phyloP scores from a whole-genome alignment of 2,113 vertebrate species.

The Micronycteris hirsuta region DNA sequence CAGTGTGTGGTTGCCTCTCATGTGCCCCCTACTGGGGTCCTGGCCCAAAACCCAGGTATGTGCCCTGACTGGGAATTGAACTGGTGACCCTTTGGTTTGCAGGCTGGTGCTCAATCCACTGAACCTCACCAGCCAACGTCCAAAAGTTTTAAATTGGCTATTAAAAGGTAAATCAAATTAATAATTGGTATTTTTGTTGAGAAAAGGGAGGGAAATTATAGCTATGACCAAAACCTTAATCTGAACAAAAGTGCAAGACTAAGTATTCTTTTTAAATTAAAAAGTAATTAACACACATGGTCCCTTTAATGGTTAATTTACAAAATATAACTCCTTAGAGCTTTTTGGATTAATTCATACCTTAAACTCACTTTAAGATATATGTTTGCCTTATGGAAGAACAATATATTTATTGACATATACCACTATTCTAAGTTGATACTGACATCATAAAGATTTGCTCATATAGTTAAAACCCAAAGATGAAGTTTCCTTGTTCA shows the following conservation, averaged over 20 bases:
- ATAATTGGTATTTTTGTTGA: neutral
- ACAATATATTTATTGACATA: neutral
- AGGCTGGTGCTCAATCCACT: too few species aligned
- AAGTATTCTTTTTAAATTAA: constrained; percentile 5
- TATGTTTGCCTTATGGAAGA: neutral
- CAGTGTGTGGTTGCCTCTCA: too few species aligned
- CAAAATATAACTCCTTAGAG: neutral
- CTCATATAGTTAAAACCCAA: neutral
- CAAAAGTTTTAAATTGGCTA: neutral
- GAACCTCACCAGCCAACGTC: too few species aligned
- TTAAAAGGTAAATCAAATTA: neutral
- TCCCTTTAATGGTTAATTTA: constrained; percentile 12
- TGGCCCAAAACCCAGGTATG: too few species aligned
- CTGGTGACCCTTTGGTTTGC: too few species aligned
- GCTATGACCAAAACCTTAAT: constrained; percentile 9
- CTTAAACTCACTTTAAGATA: constrained; percentile 16
- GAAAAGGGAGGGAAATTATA: neutral
- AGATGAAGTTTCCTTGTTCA: neutral
- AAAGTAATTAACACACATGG: constrained; percentile 27
- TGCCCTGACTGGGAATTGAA: too few species aligned
- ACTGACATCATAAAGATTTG: constrained; percentile 9
- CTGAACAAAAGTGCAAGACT: constrained; percentile 21
- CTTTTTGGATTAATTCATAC: neutral
- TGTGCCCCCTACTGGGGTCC: too few species aligned
- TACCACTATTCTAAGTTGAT: constrained; percentile 18